Evolutionary conservation across 2,888 invertebrate species (phyloP), one percentile per base, ranked within the genome.

Genomic region (Callyntrura guangdongensis): DNA sequence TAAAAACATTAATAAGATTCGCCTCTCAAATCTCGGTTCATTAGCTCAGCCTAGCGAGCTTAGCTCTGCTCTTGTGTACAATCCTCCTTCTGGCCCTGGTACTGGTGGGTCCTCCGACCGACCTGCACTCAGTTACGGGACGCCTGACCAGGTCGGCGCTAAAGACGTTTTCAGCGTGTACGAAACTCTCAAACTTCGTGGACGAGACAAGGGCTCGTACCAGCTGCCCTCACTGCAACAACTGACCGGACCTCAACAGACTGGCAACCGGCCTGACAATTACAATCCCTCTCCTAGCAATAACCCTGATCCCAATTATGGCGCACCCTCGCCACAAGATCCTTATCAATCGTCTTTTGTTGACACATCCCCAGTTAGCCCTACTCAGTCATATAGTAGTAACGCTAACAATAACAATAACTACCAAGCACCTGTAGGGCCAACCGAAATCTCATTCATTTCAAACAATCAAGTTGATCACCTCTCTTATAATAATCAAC

Each of bases 121-220:
- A 90, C 90, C 93, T 91, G 91, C 89, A 67, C 83, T 90, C 88
- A 83, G 88, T 90, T 93, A 93, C 91, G 93, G 92, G 93, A 93
- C 93, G 67, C 89, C 93, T 91, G 91, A 86, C 89, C 92, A 92
- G 92, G 93, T 92, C 91, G 92, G 92, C 20, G 81, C 87, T 59
- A 91, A 91, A 90, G 93, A 93, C 91, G 92, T 92, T 47, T 93
- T 93, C 92, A 92, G 79, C 86, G 93, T 93, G 67, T 93, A 93
- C 91, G 92, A 93, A 91, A 86, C 89, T 59, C 91, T 93, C 86
- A 91, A 92, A 90, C 77, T 92, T 89, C 88, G 93, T 90, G 92
- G 92, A 93, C 93, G 81, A 74, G 84, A 91, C 77, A 92, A 89
- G 49, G 77, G 89, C 83, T 79, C 86, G 27, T 88, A 82, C 83